These are phyloP conservation scores for Vulpes ferrilata DNA, from an alignment of 2,113 vertebrate species.

Conservation along the genomic window DNA sequence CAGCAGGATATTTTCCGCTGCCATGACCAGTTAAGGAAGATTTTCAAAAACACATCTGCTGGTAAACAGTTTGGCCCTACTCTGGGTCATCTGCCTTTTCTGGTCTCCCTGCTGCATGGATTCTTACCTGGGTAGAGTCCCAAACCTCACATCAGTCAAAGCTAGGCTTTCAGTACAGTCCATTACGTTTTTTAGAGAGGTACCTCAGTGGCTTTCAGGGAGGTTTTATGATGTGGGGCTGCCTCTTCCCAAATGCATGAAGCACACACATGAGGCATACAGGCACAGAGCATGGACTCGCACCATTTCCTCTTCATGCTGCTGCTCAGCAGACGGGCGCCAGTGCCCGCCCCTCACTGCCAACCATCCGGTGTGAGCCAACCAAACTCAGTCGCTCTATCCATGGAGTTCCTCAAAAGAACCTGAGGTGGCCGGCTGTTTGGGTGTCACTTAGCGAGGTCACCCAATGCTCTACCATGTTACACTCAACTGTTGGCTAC, in stretches of 20 bases:
- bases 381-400: accelerated
- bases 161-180: constrained; percentile 87
- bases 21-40: constrained; percentile 98
- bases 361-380: not conserved
- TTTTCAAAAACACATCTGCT: constrained; percentile 98
- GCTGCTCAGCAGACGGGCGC: not conserved
- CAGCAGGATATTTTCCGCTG: constrained; percentile 99
- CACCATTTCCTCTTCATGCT: constrained; percentile 40
- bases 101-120: constrained; percentile 92
- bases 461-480: not conserved
- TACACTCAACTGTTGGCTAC: not conserved
- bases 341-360: accelerated
- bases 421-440: not conserved
- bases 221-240: constrained; percentile 83
- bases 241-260: constrained; percentile 77
- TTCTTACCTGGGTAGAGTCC: constrained; percentile 93
- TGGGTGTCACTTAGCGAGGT: not conserved
- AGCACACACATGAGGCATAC: constrained; percentile 62
- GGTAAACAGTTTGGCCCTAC: constrained; percentile 98
- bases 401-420: not conserved
- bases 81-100: constrained; percentile 96
- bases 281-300: constrained; percentile 57
- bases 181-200: constrained; percentile 88
- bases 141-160: constrained; percentile 91
- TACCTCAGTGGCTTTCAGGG: constrained; percentile 82